Evolutionary conservation across 2,888 invertebrate species (phyloP), one percentile per base, ranked within the genome.

Genomic region (Isoperla grammatica): DNA sequence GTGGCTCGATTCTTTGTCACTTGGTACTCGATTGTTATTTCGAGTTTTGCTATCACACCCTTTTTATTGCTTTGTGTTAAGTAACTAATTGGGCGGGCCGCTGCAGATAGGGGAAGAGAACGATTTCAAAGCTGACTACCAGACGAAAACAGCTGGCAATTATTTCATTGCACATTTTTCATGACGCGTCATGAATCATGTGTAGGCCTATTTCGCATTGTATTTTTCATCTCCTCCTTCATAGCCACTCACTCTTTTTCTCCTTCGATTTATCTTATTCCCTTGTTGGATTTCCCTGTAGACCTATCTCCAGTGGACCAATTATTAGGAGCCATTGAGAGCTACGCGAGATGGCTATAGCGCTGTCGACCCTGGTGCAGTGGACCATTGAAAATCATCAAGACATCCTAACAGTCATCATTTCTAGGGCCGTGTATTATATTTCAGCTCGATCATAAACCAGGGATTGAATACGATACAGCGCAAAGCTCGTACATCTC

Each of bases 241-340:
- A 45, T 29, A 29, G 29, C 29, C 29, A 29, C 29, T 29, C 29
- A 29, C 29, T 45, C 45, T 19, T 45, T 45, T 17, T 5, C 45
- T 45, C 19, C 45, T 45, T 45, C 45, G 45, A 45, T 45, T 45
- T 45, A 45, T 45, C 45, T 45, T 45, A 19, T 45, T 19, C 45
- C 45, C 45, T 17, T 17, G 45, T 4, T 45, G 45, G 17, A 45
- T 45, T 45, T 45, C 45, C 45, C 45, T 17, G 17, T 15, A 45
- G 45, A 45, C 45, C 45, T 45, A 45, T 45, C 45, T 45, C 45
- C 45, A 17, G 45, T 45, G 45, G 45, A 45, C 45, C 45, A 45
- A 45, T 45, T 45, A 45, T 45, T n/a, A 45, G 45, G 17, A 45
- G 45, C 45, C 45, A 45, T 17, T 17, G 45, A 45, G 17, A 17